Evolutionary conservation across 2,888 invertebrate species (phyloP), one percentile per base, ranked within the genome.

Genomic region (Catotricha subobsoleta): DNA sequence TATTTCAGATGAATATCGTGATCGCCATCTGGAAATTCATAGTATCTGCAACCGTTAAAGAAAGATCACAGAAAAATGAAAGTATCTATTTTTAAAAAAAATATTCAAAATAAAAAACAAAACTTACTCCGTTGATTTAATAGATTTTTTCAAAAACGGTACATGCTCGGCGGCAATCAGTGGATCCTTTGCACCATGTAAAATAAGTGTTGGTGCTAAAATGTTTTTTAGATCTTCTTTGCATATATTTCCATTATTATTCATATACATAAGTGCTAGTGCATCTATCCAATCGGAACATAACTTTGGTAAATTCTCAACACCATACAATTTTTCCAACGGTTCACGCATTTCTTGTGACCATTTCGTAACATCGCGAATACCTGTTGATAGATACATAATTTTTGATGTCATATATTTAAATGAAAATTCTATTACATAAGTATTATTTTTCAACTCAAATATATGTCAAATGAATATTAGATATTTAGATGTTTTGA

Each of bases 1-100:
- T 80, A 87, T 48, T 71, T 67, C 39, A 88, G 57, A 56, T 91
- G 90, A 20, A 90, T 68, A 54, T 90, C 87, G 59, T 91, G 91
- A 51, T 83, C 84, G 7, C 88, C 90, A 8, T 86, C 75, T 2
- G 80, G 77, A 52, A 84, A 81, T 23, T 76, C 64, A 50, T 77
- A 67, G 45, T 81, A 62, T 48, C 84, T 84, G 61, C n/a, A 19
- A 39, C 12, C 28, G n/a, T 21, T 25, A 18, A 39, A 16, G 19
- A 31, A 37, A 29, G 35, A 39, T 39, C 8, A 16, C n/a, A n/a
- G n/a, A n/a, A n/a, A 4, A 25, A 25, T 33, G 18, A 12, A 33
- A 19, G 10, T 19, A 19, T 12, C 6, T 35, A n/a, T 33, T 16
- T 18, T 18, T 29, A 45, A 0, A 45, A 33, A 41, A 52, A 25